Percentiles rank a stretch among this genome's conserved stretches.
These are phyloP conservation scores for Unio delphinus DNA, from an alignment of 2,888 invertebrate genomes.

Conservation along the genomic window DNA sequence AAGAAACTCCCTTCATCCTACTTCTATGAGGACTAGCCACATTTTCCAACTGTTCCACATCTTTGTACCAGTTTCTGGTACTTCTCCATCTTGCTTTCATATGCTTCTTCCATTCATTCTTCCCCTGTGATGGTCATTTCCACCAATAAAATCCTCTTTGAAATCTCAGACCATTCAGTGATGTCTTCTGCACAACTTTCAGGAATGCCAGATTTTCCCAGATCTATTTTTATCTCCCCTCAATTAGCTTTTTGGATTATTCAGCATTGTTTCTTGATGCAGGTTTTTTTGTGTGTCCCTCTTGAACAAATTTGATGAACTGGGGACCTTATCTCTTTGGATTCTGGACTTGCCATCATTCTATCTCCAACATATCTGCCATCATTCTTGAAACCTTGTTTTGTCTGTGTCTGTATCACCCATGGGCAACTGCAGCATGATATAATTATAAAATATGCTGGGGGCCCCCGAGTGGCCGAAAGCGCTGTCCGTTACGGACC, in stretches of 20 bases:
- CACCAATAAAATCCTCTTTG: no score
- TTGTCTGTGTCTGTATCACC: slow-evolving; percentile 2
- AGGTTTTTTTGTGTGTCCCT: not conserved
- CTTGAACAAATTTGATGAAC: slow-evolving; percentile 3
- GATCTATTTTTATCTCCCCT: slow-evolving; percentile 1
- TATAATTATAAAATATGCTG: not conserved
- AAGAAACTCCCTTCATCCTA: no score
- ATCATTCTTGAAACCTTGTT: not conserved
- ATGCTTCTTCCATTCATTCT: no score
- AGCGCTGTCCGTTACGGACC: no score
- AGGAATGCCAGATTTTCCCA: not conserved
- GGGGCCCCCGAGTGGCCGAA: no score
- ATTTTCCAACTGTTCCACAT: no score
- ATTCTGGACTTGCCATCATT: not conserved
- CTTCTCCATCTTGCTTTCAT: no score
- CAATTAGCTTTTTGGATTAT: slow-evolving; percentile 1
- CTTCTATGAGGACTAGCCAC: no score
- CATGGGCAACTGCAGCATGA: not conserved
- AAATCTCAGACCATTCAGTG: no score
- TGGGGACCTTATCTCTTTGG: not conserved
- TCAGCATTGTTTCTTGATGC: slow-evolving; percentile 1
- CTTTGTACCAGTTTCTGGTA: no score
- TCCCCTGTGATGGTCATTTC: no score
- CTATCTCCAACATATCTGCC: slow-evolving; percentile 6
- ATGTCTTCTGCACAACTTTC: no score